phyloP scores from a whole-genome alignment of 2,888 invertebrate genomes.

The Mythimna pallens region DNA sequence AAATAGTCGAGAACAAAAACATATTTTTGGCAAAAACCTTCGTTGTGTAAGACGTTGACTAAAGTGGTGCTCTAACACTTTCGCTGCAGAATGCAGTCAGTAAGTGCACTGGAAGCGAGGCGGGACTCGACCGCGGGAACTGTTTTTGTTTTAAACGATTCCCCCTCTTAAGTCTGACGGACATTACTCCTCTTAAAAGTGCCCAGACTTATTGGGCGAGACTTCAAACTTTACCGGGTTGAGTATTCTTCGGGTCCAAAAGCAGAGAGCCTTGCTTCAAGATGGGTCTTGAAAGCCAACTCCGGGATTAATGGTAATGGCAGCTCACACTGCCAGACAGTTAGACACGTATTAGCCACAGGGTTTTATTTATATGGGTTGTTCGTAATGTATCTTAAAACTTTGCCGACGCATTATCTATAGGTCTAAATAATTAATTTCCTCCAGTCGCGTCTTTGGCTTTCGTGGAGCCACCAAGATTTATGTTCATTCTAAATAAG shows the following conservation, averaged over 20 bases:
- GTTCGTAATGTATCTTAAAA: conserved; percentile 52
- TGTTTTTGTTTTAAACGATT: conserved; percentile 60
- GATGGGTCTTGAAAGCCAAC: conserved; percentile 56
- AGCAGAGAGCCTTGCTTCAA: conserved; percentile 32
- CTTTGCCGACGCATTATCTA: conserved; percentile 50
- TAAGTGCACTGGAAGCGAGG: conserved; percentile 32
- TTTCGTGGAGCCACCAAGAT: conserved; percentile 10
- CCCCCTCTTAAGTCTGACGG: conserved; percentile 35
- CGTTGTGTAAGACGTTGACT: conserved; percentile 40
- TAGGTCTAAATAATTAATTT: conserved; percentile 53
- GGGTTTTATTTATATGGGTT: conserved; percentile 58
- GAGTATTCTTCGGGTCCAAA: conserved; percentile 47
- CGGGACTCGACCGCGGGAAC: conserved; percentile 40
- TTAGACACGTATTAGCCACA: conserved; percentile 58
- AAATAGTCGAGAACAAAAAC: conserved; percentile 14
- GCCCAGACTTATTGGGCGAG: conserved; percentile 51
- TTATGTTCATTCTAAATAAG: conserved; percentile 31
- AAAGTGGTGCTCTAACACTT: conserved; percentile 50
- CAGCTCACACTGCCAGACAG: conserved; percentile 49
- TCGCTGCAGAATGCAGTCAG: conserved; percentile 53
- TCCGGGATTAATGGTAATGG: conserved; percentile 63
- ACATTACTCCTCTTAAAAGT: conserved; percentile 51
- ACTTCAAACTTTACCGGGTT: conserved; percentile 53
- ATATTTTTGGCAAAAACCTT: conserved; percentile 27
- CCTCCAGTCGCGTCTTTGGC: conserved; percentile 26